These are phyloP conservation scores for Ochropacha duplaris DNA, from an alignment of 2,888 invertebrate genomes.

Conservation along the genomic window DNA sequence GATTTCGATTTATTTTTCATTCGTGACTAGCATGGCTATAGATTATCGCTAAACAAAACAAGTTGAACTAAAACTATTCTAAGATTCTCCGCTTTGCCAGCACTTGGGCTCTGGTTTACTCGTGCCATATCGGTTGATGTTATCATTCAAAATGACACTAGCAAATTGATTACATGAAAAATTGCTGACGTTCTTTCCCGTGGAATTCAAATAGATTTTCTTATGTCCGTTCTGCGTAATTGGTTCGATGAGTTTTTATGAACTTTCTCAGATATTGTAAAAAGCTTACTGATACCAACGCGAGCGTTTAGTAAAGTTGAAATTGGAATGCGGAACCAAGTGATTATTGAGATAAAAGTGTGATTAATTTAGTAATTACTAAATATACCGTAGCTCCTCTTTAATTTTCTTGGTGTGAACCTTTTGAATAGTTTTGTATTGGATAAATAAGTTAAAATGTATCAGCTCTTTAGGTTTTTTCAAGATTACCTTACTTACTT, in stretches of 20 bases:
- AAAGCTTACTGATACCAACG: not conserved
- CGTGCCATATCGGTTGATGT: constrained; percentile 43
- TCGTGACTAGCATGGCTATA: constrained; percentile 66
- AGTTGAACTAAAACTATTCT: constrained; percentile 34
- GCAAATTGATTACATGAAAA: not conserved
- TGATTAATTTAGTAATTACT: constrained; percentile 1
- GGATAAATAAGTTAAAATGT: not conserved
- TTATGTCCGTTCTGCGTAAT: not conserved
- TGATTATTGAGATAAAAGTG: constrained; percentile 4
- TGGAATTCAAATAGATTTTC: not conserved
- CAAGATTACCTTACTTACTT: not conserved
- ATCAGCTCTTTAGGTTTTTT: not conserved
- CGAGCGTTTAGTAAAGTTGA: not conserved
- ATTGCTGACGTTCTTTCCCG: not conserved
- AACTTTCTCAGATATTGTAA: not conserved
- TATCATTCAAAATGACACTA: constrained; percentile 16
- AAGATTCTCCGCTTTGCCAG: constrained; percentile 13
- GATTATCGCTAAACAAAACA: constrained; percentile 62
- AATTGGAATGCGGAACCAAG: constrained; percentile 5
- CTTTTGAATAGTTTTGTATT: not conserved
- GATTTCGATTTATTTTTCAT: constrained; percentile 76
- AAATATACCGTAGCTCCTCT: constrained; percentile 3
- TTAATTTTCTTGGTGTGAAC: not conserved
- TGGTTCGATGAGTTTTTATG: not conserved
- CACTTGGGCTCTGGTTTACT: constrained; percentile 15